These are phyloP conservation scores for Elmis aenea DNA, from an alignment of 2,888 invertebrate species.

Conservation along the genomic window DNA sequence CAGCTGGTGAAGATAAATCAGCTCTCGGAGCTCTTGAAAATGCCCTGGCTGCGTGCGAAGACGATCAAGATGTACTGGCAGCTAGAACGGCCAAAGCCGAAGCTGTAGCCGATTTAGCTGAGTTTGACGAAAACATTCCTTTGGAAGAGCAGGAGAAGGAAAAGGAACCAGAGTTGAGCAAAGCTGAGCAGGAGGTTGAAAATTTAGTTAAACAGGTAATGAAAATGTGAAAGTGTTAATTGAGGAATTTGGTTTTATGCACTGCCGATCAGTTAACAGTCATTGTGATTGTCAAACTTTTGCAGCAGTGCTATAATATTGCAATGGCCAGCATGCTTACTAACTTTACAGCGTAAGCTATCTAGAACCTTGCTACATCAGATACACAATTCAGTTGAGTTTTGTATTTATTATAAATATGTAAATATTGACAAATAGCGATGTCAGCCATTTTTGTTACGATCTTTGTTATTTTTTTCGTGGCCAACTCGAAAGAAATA, in stretches of 20 bases:
- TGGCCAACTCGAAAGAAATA: too few relatives aligned
- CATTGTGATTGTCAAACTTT: slow-evolving; percentile 25
- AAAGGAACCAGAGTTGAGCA: slow-evolving; percentile 56
- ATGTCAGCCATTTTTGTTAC: too few relatives aligned
- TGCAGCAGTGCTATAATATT: slow-evolving; percentile 41
- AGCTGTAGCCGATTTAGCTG: slow-evolving; percentile 82
- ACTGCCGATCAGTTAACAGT: slow-evolving; percentile 15
- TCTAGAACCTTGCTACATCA: slow-evolving; percentile 15
- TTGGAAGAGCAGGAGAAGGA: slow-evolving; percentile 63
- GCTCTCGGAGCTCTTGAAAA: slow-evolving; percentile 66
- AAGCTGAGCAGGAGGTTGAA: slow-evolving; percentile 68
- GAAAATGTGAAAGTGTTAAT: neutral
- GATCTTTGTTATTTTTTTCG: too few relatives aligned
- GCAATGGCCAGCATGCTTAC: slow-evolving; percentile 46
- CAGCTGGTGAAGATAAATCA: slow-evolving; percentile 51
- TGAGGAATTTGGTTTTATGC: slow-evolving; percentile 5
- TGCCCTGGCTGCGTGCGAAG: slow-evolving; percentile 88
- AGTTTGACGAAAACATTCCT: slow-evolving; percentile 94
- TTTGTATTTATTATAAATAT: too few relatives aligned
- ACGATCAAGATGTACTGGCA: slow-evolving; percentile 90
- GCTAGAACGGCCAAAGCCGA: slow-evolving; percentile 86
- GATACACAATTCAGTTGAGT: too few relatives aligned
- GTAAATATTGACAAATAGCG: too few relatives aligned
- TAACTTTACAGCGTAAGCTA: slow-evolving; percentile 14
- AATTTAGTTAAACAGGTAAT: slow-evolving; percentile 66